phyloP scores from a whole-genome alignment of 23 tunicate species.

The Halocynthia aurantium region DNA sequence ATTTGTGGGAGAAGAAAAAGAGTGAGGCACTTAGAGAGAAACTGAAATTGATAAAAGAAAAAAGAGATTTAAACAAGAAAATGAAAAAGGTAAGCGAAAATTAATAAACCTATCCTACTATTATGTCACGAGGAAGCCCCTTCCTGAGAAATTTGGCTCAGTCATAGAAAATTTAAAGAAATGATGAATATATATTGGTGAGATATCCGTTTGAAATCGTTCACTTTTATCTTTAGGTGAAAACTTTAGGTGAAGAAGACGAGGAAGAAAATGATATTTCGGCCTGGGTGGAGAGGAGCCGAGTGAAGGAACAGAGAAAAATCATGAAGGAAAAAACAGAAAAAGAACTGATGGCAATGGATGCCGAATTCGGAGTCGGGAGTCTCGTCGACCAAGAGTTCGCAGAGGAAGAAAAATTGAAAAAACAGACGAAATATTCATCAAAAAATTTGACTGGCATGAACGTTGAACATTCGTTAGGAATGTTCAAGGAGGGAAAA shows the following conservation, averaged over 20 bases:
- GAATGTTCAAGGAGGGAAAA: constrained; percentile 76
- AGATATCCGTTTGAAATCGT: background rate
- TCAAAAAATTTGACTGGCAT: constrained; percentile 76
- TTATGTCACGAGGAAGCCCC: too few species aligned
- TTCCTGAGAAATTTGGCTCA: too few species aligned
- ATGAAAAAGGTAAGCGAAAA: constrained; percentile 34
- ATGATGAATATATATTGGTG: too few species aligned
- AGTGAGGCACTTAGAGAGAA: constrained; percentile 68
- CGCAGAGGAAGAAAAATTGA: background rate
- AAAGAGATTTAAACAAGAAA: constrained; percentile 59
- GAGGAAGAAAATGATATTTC: constrained; percentile 66
- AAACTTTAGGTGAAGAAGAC: constrained; percentile 81
- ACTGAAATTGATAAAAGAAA: constrained; percentile 49
- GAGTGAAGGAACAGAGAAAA: constrained; percentile 16
- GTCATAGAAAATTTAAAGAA: too few species aligned
- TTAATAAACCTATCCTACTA: too few species aligned
- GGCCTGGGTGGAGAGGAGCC: constrained; percentile 76
- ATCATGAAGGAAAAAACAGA: constrained; percentile 37
- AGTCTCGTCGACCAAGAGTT: constrained; percentile 56
- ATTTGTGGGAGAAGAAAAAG: constrained; percentile 78
- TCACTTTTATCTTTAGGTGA: constrained; percentile 23
- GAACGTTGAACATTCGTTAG: constrained; percentile 84
- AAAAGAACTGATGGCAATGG: constrained; percentile 45
- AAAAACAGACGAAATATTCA: constrained; percentile 34
- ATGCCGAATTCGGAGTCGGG: constrained; percentile 68